Conservation (phyloP, 2,888 invertebrate species). For the Pseudeuparius sepicola region DNA sequence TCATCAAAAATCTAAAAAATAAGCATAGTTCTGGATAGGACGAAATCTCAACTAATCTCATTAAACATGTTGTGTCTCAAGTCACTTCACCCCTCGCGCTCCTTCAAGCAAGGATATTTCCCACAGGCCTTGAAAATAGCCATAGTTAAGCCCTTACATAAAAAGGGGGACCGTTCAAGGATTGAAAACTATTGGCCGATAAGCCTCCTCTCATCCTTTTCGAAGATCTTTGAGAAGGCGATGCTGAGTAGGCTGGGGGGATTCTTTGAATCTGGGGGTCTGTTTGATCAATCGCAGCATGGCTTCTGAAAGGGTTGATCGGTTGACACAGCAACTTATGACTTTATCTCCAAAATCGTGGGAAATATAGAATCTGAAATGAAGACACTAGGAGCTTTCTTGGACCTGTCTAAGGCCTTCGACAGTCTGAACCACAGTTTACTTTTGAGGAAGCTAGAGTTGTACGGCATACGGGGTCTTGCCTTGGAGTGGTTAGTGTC, state of each 20-base stretch:
- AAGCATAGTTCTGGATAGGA: conserved; percentile 2
- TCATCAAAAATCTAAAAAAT: conserved; percentile 3
- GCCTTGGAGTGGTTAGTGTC: conserved; percentile 3
- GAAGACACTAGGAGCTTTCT: conserved; percentile 5
- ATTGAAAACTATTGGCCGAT: conserved; percentile 4
- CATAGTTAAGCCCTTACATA: conserved; percentile 8
- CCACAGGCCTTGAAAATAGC: conserved; percentile 15
- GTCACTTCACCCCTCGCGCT: background rate
- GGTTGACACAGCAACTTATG: conserved; percentile 4
- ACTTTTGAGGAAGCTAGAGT: conserved; percentile 2
- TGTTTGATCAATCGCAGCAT: background rate
- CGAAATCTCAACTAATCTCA: background rate
- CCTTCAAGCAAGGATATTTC: conserved; percentile 10
- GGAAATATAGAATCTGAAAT: background rate
- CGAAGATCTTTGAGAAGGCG: conserved; percentile 1
- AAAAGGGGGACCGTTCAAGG: conserved; percentile 1
- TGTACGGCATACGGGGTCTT: conserved; percentile 1
- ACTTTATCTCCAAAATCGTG: conserved; percentile 1
- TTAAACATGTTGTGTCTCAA: conserved; percentile 1
- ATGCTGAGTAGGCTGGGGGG: background rate
- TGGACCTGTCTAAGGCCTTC: conserved; percentile 6
- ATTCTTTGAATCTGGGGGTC: background rate
- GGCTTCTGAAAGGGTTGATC: background rate
- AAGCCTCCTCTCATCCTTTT: too few relatives aligned
- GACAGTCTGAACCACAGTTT: conserved; percentile 5